Percentiles rank a stretch among this genome's conserved stretches.
phyloP scores from a whole-genome alignment of 2,888 invertebrate species.

The Argyresthia goedartella region DNA sequence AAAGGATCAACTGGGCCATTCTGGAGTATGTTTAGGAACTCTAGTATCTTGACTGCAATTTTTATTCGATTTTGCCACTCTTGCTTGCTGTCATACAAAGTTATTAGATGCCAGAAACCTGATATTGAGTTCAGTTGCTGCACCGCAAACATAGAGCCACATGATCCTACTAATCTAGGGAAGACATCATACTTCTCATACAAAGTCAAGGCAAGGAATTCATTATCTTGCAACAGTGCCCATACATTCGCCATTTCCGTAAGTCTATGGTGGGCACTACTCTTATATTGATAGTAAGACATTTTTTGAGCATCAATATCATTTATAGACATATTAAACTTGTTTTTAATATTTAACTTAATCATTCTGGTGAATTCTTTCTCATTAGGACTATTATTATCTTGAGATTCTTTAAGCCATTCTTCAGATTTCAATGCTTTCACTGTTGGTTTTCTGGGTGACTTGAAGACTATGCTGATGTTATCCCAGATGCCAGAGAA shows the following conservation, averaged over 20 bases:
- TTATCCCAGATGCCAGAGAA: conserved; percentile 72
- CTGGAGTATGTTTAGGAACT: conserved; percentile 72
- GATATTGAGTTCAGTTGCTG: conserved; percentile 73
- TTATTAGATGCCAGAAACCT: conserved; percentile 59
- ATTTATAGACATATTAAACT: conserved; percentile 65
- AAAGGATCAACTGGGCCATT: conserved; percentile 71
- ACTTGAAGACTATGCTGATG: conserved; percentile 71
- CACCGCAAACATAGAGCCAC: conserved; percentile 76
- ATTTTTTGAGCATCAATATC: conserved; percentile 58
- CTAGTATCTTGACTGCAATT: conserved; percentile 71
- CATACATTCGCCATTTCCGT: conserved; percentile 74
- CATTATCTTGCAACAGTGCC: conserved; percentile 75
- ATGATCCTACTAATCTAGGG: conserved; percentile 75
- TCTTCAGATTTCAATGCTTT: conserved; percentile 51
- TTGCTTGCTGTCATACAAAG: conserved; percentile 59
- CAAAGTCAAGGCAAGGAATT: conserved; percentile 73
- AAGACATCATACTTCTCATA: conserved; percentile 73
- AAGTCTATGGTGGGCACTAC: conserved; percentile 38
- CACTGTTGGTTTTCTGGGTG: conserved; percentile 38
- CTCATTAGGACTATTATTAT: conserved; percentile 40
- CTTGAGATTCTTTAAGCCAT: conserved; percentile 34
- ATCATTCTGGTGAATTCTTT: conserved; percentile 63
- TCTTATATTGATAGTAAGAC: conserved; percentile 45
- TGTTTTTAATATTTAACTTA: conserved; percentile 55
- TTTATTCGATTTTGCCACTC: conserved; percentile 71